A percentile compares a stretch with the other conserved stretches of the same genome.
Conservation (phyloP, 1,140 invertebrate genomes). For the Parasteatoda tepidariorum region DNA sequence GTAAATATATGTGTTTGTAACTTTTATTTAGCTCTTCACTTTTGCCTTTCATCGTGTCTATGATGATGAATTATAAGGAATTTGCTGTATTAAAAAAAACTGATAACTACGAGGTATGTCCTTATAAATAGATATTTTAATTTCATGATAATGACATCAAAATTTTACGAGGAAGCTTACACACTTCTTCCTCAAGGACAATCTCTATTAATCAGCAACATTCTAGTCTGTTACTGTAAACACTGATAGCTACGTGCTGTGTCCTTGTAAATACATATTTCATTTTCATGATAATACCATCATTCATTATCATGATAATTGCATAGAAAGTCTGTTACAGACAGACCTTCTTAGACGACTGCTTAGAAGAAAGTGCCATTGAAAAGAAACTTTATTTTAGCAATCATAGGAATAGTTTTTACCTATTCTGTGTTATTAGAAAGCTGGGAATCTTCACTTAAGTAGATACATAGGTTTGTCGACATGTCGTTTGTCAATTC, state of each 20-base stretch:
- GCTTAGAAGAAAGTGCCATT: neutral
- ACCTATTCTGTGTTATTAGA: neutral
- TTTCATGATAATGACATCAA: neutral
- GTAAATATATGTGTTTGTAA: too few species aligned
- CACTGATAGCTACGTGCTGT: too few species aligned
- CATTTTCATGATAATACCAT: too few species aligned
- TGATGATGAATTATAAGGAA: neutral
- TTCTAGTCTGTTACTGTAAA: neutral
- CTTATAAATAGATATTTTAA: neutral
- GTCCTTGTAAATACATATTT: too few species aligned
- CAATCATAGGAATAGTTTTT: neutral
- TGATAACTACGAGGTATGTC: neutral
- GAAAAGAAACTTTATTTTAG: neutral
- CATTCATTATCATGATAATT: too few species aligned
- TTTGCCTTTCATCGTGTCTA: neutral
- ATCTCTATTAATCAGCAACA: neutral
- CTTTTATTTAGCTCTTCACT: neutral
- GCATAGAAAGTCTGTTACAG: too few species aligned
- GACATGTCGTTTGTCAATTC: neutral
- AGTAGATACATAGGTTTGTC: too few species aligned
- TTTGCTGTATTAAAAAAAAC: neutral
- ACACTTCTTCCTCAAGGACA: neutral
- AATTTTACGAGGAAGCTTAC: neutral
- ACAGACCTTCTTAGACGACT: neutral
- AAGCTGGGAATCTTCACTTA: neutral